Conservation (phyloP, 1,140 invertebrate genomes). For the Neodiprion fabricii region DNA sequence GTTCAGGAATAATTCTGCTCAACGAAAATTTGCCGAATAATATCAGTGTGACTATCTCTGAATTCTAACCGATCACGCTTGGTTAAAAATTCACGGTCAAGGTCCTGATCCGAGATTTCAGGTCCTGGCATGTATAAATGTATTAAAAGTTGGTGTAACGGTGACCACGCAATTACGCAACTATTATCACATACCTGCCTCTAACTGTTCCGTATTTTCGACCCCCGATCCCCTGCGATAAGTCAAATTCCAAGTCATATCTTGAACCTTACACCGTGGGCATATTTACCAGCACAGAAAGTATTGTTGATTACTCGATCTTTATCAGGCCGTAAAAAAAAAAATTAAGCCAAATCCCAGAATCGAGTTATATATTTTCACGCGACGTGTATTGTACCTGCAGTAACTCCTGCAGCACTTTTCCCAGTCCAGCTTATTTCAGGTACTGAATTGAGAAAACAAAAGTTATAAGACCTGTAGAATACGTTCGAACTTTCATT, state of each 20-base stretch:
- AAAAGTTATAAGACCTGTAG: no score
- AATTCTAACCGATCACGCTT: no score
- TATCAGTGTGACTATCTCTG: no score
- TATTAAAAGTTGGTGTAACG: not conserved
- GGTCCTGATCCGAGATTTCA: not conserved
- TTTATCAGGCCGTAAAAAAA: not conserved
- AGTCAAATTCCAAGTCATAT: not conserved
- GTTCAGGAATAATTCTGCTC: no score
- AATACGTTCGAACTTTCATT: no score
- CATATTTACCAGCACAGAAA: not conserved
- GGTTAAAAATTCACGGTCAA: not conserved
- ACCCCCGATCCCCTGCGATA: not conserved
- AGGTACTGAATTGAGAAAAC: no score
- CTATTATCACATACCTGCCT: not conserved
- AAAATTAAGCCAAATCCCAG: no score
- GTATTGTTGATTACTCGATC: not conserved
- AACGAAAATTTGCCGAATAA: no score
- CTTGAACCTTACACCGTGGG: not conserved
- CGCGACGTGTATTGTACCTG: not conserved
- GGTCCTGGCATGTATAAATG: not conserved
- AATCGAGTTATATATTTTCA: not conserved
- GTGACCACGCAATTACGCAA: not conserved
- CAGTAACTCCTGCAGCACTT: no score
- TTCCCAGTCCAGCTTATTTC: no score
- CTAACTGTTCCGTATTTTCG: not conserved